Conservation (phyloP, 2,888 invertebrate species). For the Nomada ferruginata region DNA sequence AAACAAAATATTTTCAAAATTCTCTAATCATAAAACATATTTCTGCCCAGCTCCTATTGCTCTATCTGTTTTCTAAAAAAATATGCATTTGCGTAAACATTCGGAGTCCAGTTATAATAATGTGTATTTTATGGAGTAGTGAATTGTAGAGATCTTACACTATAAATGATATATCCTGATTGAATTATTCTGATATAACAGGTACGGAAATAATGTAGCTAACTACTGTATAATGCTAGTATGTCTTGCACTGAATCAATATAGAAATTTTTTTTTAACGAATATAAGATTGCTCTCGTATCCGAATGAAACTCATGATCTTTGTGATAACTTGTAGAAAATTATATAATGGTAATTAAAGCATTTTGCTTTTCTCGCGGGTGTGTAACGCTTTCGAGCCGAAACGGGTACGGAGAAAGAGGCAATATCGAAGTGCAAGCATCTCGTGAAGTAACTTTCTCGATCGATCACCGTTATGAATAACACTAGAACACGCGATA, state of each 20-base stretch:
- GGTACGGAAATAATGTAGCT: too few species aligned
- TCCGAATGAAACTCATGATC: background rate
- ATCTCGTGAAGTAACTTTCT: slow-evolving; percentile 35
- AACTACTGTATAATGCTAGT: too few species aligned
- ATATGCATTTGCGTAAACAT: too few species aligned
- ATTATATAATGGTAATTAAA: slow-evolving; percentile 18
- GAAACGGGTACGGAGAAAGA: slow-evolving; percentile 16
- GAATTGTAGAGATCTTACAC: too few species aligned
- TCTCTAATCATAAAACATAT: too few species aligned
- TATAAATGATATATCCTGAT: too few species aligned
- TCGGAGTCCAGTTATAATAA: too few species aligned
- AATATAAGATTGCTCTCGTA: background rate
- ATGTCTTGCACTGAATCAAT: background rate
- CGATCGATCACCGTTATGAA: slow-evolving; percentile 33
- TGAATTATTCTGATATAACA: too few species aligned
- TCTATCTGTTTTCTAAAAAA: too few species aligned
- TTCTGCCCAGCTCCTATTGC: too few species aligned
- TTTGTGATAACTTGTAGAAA: background rate
- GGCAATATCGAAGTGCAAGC: background rate
- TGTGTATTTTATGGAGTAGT: too few species aligned
- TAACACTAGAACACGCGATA: slow-evolving; percentile 45
- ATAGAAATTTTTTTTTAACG: background rate
- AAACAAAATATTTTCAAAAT: too few species aligned
- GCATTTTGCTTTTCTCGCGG: background rate
- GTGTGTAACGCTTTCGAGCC: background rate